Percentiles rank a stretch among this genome's conserved stretches.
These are phyloP conservation scores for Lagocephalus sceleratus DNA, from an alignment of 2,797 vertebrate species.

Conservation along the genomic window DNA sequence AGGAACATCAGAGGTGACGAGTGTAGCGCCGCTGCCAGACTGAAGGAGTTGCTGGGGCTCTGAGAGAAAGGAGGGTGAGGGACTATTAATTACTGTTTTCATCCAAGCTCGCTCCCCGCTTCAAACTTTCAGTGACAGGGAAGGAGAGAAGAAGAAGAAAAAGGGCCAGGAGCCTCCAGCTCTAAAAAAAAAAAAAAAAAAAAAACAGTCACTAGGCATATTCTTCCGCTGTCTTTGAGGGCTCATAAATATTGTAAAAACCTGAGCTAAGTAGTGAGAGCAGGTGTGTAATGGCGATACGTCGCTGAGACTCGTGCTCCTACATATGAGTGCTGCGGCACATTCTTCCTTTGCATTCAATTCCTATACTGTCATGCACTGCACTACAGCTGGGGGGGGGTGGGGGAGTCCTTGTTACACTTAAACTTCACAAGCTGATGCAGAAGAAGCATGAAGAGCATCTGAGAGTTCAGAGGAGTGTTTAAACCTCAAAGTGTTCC, in stretches of 20 bases:
- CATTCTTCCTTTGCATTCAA: background rate
- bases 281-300: background rate
- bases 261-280: background rate
- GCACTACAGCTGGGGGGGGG: background rate
- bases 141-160: slow-evolving; percentile 28
- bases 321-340: slow-evolving; percentile 3
- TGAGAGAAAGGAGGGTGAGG: slow-evolving; percentile 37
- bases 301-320: background rate
- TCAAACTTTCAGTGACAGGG: slow-evolving; percentile 55
- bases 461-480: slow-evolving; percentile 8
- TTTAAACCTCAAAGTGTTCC: slow-evolving; percentile 16
- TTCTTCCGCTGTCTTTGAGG: slow-evolving; percentile 6
- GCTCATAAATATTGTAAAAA: background rate
- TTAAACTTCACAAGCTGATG: slow-evolving; percentile 1
- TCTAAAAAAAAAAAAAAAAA: slow-evolving; percentile 7
- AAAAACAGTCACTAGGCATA: background rate
- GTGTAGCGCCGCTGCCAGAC: slow-evolving; percentile 59
- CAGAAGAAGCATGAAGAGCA: background rate
- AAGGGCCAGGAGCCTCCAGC: slow-evolving; percentile 8
- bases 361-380: background rate
- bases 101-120: slow-evolving; percentile 54
- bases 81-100: slow-evolving; percentile 73
- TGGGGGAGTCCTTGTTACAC: no score
- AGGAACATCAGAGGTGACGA: slow-evolving; percentile 65
- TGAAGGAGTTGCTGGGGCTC: slow-evolving; percentile 49